Percentiles rank a stretch among this genome's conserved stretches.
Evolutionary conservation across 2,113 vertebrate species (phyloP).

Genomic region (Atlantisia rogersi): DNA sequence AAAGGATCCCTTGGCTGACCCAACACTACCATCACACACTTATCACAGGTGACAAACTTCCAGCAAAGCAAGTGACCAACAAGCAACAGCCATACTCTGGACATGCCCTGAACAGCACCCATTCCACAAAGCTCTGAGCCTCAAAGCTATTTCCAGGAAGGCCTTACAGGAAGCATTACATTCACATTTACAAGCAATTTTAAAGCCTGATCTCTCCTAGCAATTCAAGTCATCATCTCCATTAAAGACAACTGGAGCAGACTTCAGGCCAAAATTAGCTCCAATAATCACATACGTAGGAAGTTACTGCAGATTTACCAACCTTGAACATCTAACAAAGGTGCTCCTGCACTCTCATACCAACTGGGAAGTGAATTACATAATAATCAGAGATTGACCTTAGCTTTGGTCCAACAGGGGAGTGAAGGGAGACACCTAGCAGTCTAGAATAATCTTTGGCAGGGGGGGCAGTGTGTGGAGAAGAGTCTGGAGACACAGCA

Average conservation of each 20-base stretch:
- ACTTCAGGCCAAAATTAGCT: background rate
- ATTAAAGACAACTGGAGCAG: fast-evolving
- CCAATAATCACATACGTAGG: background rate
- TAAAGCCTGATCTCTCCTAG: background rate
- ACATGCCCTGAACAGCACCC: background rate
- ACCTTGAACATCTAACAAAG: background rate
- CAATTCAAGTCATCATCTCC: background rate
- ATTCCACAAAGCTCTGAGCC: background rate
- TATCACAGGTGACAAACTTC: background rate
- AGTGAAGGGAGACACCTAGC: background rate
- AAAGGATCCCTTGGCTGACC: background rate
- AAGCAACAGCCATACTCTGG: fast-evolving
- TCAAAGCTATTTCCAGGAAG: background rate
- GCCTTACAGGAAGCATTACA: background rate
- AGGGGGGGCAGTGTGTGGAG: fast-evolving
- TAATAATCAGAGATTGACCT: background rate
- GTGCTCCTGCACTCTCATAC: background rate
- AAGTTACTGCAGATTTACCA: background rate
- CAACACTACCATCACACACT: background rate
- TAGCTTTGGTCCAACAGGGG: background rate
- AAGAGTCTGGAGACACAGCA: background rate
- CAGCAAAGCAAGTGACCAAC: background rate
- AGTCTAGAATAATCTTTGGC: background rate
- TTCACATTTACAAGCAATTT: background rate
- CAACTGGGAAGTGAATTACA: background rate